These are phyloP conservation scores for Epinotia ramella DNA, from an alignment of 2,888 invertebrate species.

Conservation along the genomic window DNA sequence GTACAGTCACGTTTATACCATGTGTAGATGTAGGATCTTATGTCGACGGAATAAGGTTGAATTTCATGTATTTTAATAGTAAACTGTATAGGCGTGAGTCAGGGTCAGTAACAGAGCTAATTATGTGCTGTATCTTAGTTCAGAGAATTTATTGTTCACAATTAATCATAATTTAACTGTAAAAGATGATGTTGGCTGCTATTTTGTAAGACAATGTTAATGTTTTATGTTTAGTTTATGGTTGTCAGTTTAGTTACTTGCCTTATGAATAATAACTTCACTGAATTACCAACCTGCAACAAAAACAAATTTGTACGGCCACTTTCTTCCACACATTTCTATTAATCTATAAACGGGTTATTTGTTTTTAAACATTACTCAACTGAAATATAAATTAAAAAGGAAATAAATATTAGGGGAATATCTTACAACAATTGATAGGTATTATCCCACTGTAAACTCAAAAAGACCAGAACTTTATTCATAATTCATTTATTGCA, in stretches of 20 bases:
- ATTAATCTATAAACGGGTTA: no score
- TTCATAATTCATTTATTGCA: no score
- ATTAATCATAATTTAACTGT: background rate
- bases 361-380: no score
- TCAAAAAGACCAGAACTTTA: no score
- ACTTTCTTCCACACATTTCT: no score
- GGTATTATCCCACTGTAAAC: no score
- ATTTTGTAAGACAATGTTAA: background rate
- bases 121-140: conserved; percentile 26
- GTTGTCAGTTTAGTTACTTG: conserved; percentile 4
- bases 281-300: background rate
- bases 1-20: background rate
- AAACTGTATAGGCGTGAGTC: conserved; percentile 16
- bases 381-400: no score
- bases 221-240: background rate
- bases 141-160: background rate
- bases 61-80: background rate
- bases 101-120: conserved; percentile 19
- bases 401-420: no score
- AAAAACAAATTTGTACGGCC: background rate
- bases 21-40: background rate
- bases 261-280: background rate
- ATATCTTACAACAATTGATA: no score
- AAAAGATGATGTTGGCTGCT: conserved; percentile 1
- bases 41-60: background rate